Percentiles rank a stretch among this genome's conserved stretches.
phyloP scores from a whole-genome alignment of 2,113 vertebrate species.

The Scomber scombrus region DNA sequence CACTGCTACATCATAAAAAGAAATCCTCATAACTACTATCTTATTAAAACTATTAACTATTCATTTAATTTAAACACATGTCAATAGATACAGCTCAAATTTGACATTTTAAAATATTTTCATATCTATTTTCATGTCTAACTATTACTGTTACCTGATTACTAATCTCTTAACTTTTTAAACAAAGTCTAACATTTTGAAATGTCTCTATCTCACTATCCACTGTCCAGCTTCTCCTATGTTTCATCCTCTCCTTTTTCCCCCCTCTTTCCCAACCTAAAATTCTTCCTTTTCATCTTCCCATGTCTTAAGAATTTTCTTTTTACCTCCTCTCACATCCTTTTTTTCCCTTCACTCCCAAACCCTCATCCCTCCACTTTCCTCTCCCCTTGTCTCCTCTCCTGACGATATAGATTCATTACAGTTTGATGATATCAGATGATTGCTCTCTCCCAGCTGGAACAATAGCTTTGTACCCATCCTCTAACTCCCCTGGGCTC shows the following conservation, averaged over 20 bases:
- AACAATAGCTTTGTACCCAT: slow-evolving; percentile 69
- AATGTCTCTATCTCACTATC: too few relatives aligned
- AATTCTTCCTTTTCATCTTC: slow-evolving; percentile 1
- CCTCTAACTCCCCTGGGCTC: slow-evolving; percentile 10
- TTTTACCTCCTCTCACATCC: slow-evolving; percentile 12
- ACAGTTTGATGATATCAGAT: slow-evolving; percentile 83
- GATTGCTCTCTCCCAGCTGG: slow-evolving; percentile 73
- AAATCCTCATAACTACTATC: too few relatives aligned
- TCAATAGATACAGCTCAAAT: too few relatives aligned
- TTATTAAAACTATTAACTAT: too few relatives aligned
- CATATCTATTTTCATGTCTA: too few relatives aligned
- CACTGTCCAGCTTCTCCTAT: neutral
- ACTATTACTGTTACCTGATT: too few relatives aligned
- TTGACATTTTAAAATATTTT: too few relatives aligned
- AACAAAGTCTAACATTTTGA: too few relatives aligned
- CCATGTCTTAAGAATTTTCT: slow-evolving; percentile 2
- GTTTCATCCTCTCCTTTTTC: neutral
- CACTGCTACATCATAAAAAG: too few relatives aligned
- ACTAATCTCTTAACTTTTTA: too few relatives aligned
- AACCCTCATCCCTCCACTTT: slow-evolving; percentile 34
- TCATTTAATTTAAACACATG: too few relatives aligned
- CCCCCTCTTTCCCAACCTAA: neutral
- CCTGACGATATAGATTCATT: slow-evolving; percentile 74
- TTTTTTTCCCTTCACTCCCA: slow-evolving; percentile 14
- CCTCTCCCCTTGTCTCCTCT: slow-evolving; percentile 5